Conservation (phyloP, 2,888 invertebrate genomes). For the Formica aserva region DNA sequence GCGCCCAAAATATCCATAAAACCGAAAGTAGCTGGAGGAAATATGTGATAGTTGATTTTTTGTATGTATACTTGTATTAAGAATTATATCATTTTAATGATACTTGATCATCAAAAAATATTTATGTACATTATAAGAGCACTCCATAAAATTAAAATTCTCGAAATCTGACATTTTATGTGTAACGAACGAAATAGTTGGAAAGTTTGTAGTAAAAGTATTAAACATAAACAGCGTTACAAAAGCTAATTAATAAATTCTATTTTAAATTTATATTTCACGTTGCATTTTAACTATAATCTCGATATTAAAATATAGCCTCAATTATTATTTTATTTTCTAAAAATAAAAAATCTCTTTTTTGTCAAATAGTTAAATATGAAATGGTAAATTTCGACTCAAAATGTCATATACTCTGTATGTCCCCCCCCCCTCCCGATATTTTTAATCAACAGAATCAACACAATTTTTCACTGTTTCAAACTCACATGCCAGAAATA, state of each 20-base stretch:
- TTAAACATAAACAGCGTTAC: not conserved
- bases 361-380: not conserved
- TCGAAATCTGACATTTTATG: not conserved
- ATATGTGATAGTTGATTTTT: conserved; percentile 5
- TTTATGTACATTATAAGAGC: not conserved
- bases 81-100: not conserved
- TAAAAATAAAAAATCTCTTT: not conserved
- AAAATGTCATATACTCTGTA: not conserved
- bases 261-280: not conserved
- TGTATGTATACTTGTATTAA: not conserved
- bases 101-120: not conserved
- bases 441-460: not conserved
- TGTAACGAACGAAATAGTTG: not conserved
- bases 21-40: not conserved
- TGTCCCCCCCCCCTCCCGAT: not conserved
- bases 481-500: conserved; percentile 20
- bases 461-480: conserved; percentile 5
- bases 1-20: conserved; percentile 23
- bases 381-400: not conserved
- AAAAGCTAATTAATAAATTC: not conserved
- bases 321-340: not conserved
- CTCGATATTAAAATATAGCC: not conserved
- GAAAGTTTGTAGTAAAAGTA: not conserved
- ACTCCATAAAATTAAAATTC: not conserved
- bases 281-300: not conserved